phyloP scores from a whole-genome alignment of 2,113 vertebrate species.

The Sebastes schlegelii region DNA sequence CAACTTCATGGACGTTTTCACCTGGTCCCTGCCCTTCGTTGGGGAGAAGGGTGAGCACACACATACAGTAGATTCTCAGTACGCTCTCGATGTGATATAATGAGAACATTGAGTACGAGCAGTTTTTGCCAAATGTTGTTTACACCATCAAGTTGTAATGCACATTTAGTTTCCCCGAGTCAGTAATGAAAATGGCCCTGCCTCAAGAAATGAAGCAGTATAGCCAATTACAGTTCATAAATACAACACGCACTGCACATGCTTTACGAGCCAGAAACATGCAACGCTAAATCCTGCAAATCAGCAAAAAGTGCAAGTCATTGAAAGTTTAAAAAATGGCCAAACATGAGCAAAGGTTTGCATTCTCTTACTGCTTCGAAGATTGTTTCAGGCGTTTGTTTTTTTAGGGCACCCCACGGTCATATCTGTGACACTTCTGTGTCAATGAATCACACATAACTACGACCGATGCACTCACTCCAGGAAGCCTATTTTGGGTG shows the following conservation, averaged over 20 bases:
- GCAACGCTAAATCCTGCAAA: not conserved
- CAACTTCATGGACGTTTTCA: constrained; percentile 99
- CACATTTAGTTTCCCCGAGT: constrained; percentile 6
- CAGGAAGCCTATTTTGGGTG: constrained; percentile 33
- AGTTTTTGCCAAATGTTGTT: not conserved
- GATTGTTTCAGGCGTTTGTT: not conserved
- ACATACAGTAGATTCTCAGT: not conserved
- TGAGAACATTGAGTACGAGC: not conserved
- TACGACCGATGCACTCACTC: constrained; percentile 21
- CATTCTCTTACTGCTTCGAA: not conserved
- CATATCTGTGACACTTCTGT: constrained; percentile 34
- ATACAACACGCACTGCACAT: not conserved
- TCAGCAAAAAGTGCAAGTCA: not conserved
- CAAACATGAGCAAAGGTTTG: not conserved
- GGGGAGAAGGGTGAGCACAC: constrained; percentile 92
- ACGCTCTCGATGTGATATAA: not conserved
- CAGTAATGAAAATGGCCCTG: constrained; percentile 4
- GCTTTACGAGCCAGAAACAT: constrained; percentile 5
- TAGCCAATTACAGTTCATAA: not conserved
- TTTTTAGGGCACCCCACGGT: not conserved
- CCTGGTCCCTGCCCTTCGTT: constrained; percentile 97
- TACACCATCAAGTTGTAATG: not conserved
- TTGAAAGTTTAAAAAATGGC: not conserved
- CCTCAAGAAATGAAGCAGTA: constrained; percentile 17
- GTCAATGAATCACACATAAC: constrained; percentile 40